A percentile compares a stretch with the other conserved stretches of the same genome.
Conservation (phyloP, 2,797 vertebrate species). For the Argyrosomus regius region DNA sequence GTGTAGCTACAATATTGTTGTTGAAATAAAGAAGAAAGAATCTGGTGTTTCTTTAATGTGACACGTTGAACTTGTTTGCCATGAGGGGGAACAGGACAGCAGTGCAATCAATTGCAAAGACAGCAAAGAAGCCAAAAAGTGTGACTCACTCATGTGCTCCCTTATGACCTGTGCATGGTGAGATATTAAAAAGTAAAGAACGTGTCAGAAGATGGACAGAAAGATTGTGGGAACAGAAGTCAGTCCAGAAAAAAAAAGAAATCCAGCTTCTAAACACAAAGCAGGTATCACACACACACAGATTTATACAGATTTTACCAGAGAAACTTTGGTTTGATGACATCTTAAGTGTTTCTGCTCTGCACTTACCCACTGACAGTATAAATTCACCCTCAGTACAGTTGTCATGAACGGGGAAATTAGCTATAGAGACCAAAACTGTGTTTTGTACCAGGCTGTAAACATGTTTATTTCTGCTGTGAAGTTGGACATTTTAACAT, state of each 20-base stretch:
- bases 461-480: too few relatives aligned
- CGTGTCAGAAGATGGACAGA: not conserved
- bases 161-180: not conserved
- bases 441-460: too few relatives aligned
- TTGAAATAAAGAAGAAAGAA: not conserved
- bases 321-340: not conserved
- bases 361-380: too few relatives aligned
- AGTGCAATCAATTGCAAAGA: slow-evolving; percentile 17
- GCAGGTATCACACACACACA: not conserved
- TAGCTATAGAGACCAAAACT: too few relatives aligned
- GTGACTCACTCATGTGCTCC: slow-evolving; percentile 32
- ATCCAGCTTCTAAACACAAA: not conserved
- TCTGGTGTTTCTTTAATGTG: not conserved
- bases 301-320: not conserved
- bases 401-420: too few relatives aligned
- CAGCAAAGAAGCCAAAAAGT: slow-evolving; percentile 11
- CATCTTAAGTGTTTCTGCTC: too few relatives aligned
- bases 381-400: too few relatives aligned
- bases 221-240: slow-evolving; percentile 18
- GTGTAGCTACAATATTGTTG: not conserved
- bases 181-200: slow-evolving; percentile 3
- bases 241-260: not conserved
- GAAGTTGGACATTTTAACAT: too few relatives aligned
- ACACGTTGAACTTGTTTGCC: slow-evolving; percentile 3
- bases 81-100: slow-evolving; percentile 21